Conservation (phyloP, 2,888 invertebrate species). For the Gastracanthus pulcherrimus region DNA sequence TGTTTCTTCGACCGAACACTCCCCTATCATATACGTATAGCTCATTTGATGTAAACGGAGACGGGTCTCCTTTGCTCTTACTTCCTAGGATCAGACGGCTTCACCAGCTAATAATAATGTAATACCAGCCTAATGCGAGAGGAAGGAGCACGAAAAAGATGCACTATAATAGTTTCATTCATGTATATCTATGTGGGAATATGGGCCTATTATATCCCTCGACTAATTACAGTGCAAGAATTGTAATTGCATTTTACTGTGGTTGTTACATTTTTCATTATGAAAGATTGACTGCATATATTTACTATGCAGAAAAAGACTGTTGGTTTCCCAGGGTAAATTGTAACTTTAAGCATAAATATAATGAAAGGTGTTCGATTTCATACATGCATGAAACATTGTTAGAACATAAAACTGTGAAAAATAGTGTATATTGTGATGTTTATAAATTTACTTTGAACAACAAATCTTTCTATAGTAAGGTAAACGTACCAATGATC, state of each 20-base stretch:
- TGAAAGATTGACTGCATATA: not conserved
- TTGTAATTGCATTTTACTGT: not conserved
- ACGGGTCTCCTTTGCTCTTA: not conserved
- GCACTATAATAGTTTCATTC: not conserved
- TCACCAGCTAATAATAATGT: not conserved
- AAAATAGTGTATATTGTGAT: no score
- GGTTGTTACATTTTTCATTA: not conserved
- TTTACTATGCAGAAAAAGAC: not conserved
- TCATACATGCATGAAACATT: no score
- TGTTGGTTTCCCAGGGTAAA: not conserved
- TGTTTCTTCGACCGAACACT: not conserved
- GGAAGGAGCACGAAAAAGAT: not conserved
- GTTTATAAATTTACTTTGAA: no score
- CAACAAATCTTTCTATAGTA: no score
- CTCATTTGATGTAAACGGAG: not conserved
- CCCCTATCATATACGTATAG: not conserved
- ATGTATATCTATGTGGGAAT: not conserved
- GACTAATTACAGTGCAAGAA: not conserved
- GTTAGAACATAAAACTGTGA: no score
- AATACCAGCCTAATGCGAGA: not conserved
- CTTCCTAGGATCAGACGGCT: not conserved
- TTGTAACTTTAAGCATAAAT: no score
- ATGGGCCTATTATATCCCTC: not conserved
- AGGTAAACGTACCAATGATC: no score
- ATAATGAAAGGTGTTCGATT: no score